Evolutionary conservation across 2,113 vertebrate genomes (phyloP).

Genomic region (Tragelaphus scriptus): DNA sequence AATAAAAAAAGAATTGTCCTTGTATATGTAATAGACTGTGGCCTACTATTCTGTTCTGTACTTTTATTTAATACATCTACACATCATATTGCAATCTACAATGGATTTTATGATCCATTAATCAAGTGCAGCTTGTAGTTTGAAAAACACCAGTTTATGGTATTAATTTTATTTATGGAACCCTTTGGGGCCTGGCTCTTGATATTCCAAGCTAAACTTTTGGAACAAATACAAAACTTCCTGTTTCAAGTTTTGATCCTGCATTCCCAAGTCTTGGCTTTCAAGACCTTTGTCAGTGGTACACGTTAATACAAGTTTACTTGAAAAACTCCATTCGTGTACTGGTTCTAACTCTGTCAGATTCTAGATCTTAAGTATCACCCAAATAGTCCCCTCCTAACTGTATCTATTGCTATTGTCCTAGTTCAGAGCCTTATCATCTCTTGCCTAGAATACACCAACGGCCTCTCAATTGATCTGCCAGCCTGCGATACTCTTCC

Average conservation of each 20-base stretch:
- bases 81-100: background rate
- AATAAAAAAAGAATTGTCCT: background rate
- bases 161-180: background rate
- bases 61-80: background rate
- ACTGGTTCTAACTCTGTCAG: background rate
- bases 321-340: background rate
- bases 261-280: background rate
- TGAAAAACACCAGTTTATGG: background rate
- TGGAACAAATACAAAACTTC: background rate
- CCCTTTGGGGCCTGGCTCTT: background rate
- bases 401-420: background rate
- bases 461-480: background rate
- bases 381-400: background rate
- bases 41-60: background rate
- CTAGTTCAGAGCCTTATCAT: background rate
- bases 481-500: background rate
- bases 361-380: background rate
- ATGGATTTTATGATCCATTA: background rate
- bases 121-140: background rate
- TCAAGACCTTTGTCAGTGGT: background rate
- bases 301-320: background rate
- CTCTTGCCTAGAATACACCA: background rate
- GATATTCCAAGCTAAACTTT: background rate
- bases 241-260: background rate
- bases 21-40: background rate